Evolutionary conservation across 1,140 invertebrate species (phyloP).

Genomic region (Sinonovacula constricta): DNA sequence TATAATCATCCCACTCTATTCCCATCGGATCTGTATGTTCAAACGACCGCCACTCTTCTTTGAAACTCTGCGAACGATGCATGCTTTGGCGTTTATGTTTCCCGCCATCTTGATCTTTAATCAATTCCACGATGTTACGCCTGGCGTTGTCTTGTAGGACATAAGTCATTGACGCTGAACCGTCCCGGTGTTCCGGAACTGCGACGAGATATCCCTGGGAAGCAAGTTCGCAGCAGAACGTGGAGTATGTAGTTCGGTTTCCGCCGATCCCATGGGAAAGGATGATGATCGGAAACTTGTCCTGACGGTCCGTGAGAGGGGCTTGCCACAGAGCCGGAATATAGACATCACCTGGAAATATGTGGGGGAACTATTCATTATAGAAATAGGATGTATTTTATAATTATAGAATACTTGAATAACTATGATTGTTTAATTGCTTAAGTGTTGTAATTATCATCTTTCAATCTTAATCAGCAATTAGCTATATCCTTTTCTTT

Average conservation of each 20-base stretch:
- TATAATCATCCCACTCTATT: slow-evolving; percentile 74
- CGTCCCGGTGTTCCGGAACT: slow-evolving; percentile 84
- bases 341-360: slow-evolving; percentile 77
- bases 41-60: slow-evolving; percentile 72
- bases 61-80: slow-evolving; percentile 60
- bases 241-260: slow-evolving; percentile 82
- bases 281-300: slow-evolving; percentile 82
- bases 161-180: slow-evolving; percentile 81
- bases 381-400: no score
- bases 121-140: slow-evolving; percentile 41
- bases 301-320: slow-evolving; percentile 60
- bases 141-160: slow-evolving; percentile 71
- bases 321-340: slow-evolving; percentile 82
- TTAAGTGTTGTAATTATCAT: no score
- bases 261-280: slow-evolving; percentile 86
- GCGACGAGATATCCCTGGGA: slow-evolving; percentile 85
- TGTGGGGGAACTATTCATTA: no score
- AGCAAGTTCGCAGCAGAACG: slow-evolving; percentile 83
- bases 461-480: no score
- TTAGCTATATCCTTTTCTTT: no score
- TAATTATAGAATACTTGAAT: no score
- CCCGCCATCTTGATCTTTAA: slow-evolving; percentile 30
- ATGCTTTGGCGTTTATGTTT: slow-evolving; percentile 33
- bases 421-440: no score
- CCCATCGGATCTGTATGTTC: slow-evolving; percentile 63